Conservation (phyloP, 2,113 vertebrate species). For the Cariama cristata region DNA sequence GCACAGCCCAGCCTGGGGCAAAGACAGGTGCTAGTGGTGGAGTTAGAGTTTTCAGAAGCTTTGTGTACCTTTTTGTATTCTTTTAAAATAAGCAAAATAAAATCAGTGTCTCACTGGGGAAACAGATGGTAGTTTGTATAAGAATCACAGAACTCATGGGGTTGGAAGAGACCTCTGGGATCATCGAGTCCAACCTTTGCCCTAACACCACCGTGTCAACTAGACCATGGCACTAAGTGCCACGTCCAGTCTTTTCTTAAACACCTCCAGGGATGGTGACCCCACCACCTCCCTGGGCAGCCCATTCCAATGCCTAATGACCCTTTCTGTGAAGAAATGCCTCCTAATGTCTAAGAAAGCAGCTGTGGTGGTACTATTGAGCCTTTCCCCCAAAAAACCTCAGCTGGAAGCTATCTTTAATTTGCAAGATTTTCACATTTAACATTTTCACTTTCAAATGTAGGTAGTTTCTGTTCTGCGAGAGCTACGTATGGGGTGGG, state of each 20-base stretch:
- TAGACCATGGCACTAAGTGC: too few relatives aligned
- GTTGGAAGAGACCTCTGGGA: too few relatives aligned
- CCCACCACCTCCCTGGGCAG: too few relatives aligned
- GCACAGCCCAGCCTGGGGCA: background rate
- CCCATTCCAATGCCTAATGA: too few relatives aligned
- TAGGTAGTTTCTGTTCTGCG: background rate
- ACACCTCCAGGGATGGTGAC: too few relatives aligned
- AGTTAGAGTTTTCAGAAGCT: background rate
- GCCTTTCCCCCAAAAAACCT: background rate
- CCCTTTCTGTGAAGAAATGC: too few relatives aligned
- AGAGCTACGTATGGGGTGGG: accelerated
- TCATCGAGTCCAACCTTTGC: too few relatives aligned
- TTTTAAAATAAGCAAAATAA: background rate
- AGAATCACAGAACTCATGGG: background rate
- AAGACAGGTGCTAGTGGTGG: background rate
- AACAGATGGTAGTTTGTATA: background rate
- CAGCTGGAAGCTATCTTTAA: background rate
- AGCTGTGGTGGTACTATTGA: background rate
- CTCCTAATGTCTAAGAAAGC: background rate
- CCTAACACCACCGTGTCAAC: too few relatives aligned
- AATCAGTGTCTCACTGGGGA: background rate
- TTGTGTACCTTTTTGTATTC: background rate
- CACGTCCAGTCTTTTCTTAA: too few relatives aligned
- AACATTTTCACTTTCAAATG: background rate
- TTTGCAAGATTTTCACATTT: background rate